These are phyloP conservation scores for Xanthorhoe spadicearia DNA, from an alignment of 2,888 invertebrate species.

Conservation along the genomic window DNA sequence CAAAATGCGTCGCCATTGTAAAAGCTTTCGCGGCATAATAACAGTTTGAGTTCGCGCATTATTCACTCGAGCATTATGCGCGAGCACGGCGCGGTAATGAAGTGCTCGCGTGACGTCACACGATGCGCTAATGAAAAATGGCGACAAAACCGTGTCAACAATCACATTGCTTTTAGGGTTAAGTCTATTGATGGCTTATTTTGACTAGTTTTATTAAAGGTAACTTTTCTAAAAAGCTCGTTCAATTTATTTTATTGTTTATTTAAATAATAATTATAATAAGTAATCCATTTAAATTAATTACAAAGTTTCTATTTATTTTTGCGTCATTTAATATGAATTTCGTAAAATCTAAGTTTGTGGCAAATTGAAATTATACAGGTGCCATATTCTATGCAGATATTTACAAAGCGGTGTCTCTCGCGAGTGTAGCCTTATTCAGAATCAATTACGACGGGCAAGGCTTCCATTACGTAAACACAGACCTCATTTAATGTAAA, in stretches of 20 bases:
- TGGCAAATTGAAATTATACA: not conserved
- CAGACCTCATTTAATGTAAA: slow-evolving; percentile 57
- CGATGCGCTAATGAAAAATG: slow-evolving; percentile 22
- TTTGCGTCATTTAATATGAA: not conserved
- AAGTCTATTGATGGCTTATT: not conserved
- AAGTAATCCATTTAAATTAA: too few species aligned
- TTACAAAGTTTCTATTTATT: too few species aligned
- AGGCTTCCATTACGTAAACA: slow-evolving; percentile 61
- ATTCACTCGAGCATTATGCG: slow-evolving; percentile 48
- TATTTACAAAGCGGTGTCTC: not conserved
- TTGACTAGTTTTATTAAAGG: too few species aligned
- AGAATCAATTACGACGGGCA: slow-evolving; percentile 61
- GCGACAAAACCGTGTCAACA: slow-evolving; percentile 22
- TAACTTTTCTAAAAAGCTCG: too few species aligned
- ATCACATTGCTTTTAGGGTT: slow-evolving; percentile 22
- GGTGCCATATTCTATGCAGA: not conserved
- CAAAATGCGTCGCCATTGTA: slow-evolving; percentile 10
- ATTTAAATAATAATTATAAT: too few species aligned
- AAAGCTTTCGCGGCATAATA: slow-evolving; percentile 29
- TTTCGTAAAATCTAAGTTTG: too few species aligned
- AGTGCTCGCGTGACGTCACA: slow-evolving; percentile 43
- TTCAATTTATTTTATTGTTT: too few species aligned
- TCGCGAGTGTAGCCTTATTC: slow-evolving; percentile 51
- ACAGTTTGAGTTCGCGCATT: slow-evolving; percentile 40
- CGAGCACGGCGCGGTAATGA: slow-evolving; percentile 47